Base-by-base conservation (phyloP, 2,888 invertebrate genomes). In the Drosophila flavopinicola region DNA sequence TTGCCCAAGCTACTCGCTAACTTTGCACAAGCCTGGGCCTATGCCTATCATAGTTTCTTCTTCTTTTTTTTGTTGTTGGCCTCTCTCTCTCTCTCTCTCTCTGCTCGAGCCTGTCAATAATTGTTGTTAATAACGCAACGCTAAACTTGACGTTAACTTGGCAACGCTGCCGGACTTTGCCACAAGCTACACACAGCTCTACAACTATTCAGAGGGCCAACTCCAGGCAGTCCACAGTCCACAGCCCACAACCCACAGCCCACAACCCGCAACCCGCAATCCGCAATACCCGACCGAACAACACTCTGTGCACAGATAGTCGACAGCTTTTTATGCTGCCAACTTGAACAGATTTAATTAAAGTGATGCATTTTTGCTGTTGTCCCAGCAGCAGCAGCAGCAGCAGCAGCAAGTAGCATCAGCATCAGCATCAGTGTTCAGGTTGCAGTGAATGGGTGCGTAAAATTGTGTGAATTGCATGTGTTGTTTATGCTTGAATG, bases 41-140 rank as follows among this genome's bases (percentile, higher is more conserved):
- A n/a, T n/a, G n/a, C n/a, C n/a, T n/a, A n/a, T n/a, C n/a, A n/a
- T n/a, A n/a, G n/a, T n/a, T n/a, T n/a, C n/a, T n/a, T n/a, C n/a
- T n/a, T n/a, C n/a, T n/a, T n/a, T n/a, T n/a, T n/a, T n/a, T n/a
- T n/a, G n/a, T n/a, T n/a, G n/a, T n/a, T n/a, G n/a, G n/a, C n/a
- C n/a, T n/a, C n/a, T n/a, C n/a, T n/a, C n/a, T n/a, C n/a, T n/a
- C n/a, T n/a, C n/a, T n/a, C n/a, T n/a, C n/a, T n/a, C 39, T 24
- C 25, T 17, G 37, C 47, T 49, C 5, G 27, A 20, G 65, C 49
- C 76, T 73, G 79, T 69, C 83, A 68, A 77, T 77, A 75, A 82
- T 78, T 82, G 80, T 75, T 75, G 80, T 77, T 85, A 76, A 78
- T 85, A 78, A 85, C 75, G 68, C 74, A 52, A 78, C 67, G 74